Conservation (phyloP, 2,797 vertebrate species). For the Cetoscarus ocellatus region DNA sequence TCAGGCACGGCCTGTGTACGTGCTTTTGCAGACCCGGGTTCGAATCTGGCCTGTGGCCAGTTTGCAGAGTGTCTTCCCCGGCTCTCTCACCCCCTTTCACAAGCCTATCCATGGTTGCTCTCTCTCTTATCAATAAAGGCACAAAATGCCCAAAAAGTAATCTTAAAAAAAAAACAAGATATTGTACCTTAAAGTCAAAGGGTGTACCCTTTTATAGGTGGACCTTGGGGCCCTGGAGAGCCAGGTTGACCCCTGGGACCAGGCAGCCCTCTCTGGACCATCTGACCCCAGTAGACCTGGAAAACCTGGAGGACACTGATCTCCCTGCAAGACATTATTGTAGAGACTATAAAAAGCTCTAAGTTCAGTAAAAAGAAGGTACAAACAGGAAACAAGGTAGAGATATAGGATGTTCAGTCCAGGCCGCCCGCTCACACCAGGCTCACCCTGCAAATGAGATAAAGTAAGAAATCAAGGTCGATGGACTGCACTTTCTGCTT, state of each 20-base stretch:
- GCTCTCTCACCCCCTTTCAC: too few relatives aligned
- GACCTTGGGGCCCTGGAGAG: constrained; percentile 87
- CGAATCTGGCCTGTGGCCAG: too few relatives aligned
- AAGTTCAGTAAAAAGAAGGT: background rate
- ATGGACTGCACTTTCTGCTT: background rate
- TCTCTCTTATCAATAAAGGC: too few relatives aligned
- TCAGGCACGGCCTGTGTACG: too few relatives aligned
- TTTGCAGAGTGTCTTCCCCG: too few relatives aligned
- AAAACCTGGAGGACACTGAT: constrained; percentile 85
- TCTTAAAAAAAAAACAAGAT: too few relatives aligned
- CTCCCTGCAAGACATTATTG: constrained; percentile 82
- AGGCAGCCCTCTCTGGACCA: constrained; percentile 85
- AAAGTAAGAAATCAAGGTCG: background rate
- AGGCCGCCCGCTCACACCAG: constrained; percentile 82
- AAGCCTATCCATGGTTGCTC: too few relatives aligned
- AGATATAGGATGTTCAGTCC: constrained; percentile 75
- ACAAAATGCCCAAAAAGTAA: too few relatives aligned
- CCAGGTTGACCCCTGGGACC: constrained; percentile 90
- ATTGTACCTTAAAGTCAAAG: constrained; percentile 87
- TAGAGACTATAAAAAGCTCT: too few relatives aligned
- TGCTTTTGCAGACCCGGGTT: too few relatives aligned
- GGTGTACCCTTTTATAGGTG: constrained; percentile 57
- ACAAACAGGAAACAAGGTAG: background rate
- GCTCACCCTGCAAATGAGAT: constrained; percentile 85
- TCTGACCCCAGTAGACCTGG: constrained; percentile 86